A percentile compares a stretch with the other conserved stretches of the same genome.
These are phyloP conservation scores for Sarcophaga variegata DNA, from an alignment of 2,888 invertebrate species.

Conservation along the genomic window DNA sequence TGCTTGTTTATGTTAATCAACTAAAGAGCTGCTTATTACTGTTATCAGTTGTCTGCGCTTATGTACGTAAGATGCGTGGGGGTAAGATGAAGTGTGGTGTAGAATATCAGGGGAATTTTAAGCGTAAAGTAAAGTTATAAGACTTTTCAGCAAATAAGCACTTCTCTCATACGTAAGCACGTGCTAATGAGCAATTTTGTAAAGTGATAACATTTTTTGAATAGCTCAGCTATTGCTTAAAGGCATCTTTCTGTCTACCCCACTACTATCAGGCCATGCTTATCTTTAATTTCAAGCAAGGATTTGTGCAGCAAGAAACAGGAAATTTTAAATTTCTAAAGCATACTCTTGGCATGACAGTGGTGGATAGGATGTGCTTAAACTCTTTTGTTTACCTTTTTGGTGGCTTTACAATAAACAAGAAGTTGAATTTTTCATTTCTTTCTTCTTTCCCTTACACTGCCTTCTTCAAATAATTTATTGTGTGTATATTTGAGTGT, in stretches of 20 bases:
- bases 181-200: constrained; percentile 78
- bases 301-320: too few relatives aligned
- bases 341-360: too few relatives aligned
- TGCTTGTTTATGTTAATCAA: constrained; percentile 63
- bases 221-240: background rate
- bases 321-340: too few relatives aligned
- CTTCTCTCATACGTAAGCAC: constrained; percentile 71
- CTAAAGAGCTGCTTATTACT: constrained; percentile 64
- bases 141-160: constrained; percentile 44
- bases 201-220: constrained; percentile 76
- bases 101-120: constrained; percentile 8
- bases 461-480: constrained; percentile 69
- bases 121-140: constrained; percentile 58
- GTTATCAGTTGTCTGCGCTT: constrained; percentile 22
- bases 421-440: background rate
- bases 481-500: constrained; percentile 65
- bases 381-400: too few relatives aligned
- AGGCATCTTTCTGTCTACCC: background rate
- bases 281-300: too few relatives aligned
- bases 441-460: background rate
- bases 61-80: background rate
- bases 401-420: background rate
- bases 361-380: too few relatives aligned
- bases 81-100: too few relatives aligned
- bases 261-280: too few relatives aligned